Conservation (phyloP, 1,140 invertebrate species). For the Lucilia sericata region DNA sequence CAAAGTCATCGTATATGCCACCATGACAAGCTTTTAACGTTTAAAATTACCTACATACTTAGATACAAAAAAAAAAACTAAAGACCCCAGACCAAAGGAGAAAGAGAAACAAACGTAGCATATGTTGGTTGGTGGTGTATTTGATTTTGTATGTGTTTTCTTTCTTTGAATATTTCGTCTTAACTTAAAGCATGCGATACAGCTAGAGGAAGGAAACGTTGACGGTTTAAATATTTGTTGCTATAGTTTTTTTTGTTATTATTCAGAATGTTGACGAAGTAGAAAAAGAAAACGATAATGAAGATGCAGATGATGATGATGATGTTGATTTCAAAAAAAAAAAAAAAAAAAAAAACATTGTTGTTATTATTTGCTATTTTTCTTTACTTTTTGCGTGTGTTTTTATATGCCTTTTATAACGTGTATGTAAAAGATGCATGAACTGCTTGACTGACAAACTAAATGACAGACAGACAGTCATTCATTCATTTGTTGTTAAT, state of each 20-base stretch:
- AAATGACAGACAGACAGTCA: background rate
- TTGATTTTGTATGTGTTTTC: background rate
- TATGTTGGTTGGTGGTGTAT: constrained; percentile 4
- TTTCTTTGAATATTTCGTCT: background rate
- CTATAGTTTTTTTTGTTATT: constrained; percentile 19
- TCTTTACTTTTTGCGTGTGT: background rate
- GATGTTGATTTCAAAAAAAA: constrained; percentile 4
- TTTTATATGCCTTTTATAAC: no score
- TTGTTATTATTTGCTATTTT: background rate
- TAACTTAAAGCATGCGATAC: background rate
- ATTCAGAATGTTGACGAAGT: background rate
- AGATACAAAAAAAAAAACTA: background rate
- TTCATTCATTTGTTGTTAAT: background rate
- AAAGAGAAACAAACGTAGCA: background rate
- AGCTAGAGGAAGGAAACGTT: constrained; percentile 8
- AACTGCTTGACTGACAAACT: no score
- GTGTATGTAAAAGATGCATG: no score
- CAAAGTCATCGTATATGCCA: background rate
- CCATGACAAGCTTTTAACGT: constrained; percentile 17
- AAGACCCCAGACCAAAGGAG: background rate
- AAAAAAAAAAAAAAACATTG: no score
- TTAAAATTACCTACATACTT: background rate
- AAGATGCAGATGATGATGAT: background rate
- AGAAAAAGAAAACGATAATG: background rate
- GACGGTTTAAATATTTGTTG: background rate